Evolutionary conservation across 2,888 invertebrate genomes (phyloP).

Genomic region (Drosophila acutilabella): DNA sequence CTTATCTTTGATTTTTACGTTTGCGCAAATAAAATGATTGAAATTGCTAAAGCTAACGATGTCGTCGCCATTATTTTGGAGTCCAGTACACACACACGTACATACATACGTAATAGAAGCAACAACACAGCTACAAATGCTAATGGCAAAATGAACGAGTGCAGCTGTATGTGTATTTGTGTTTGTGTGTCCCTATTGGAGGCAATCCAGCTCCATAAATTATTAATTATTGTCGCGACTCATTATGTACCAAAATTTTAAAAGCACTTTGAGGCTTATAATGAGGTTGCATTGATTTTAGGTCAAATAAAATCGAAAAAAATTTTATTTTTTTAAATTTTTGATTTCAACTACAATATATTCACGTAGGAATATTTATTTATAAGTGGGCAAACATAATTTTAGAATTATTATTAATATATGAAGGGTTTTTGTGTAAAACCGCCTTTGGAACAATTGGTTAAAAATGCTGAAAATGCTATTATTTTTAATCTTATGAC

Average conservation of each 20-base stretch:
- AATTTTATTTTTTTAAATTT: too few relatives aligned
- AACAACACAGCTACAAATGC: slow-evolving; percentile 12
- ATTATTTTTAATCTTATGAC: too few relatives aligned
- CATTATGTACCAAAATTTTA: slow-evolving; percentile 9
- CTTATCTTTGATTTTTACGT: slow-evolving; percentile 28
- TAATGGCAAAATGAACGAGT: slow-evolving; percentile 15
- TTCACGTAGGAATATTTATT: too few relatives aligned
- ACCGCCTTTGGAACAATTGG: too few relatives aligned
- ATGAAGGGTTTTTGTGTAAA: too few relatives aligned
- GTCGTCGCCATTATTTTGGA: slow-evolving; percentile 25
- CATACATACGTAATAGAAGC: background rate
- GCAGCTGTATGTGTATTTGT: background rate
- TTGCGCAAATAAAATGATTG: slow-evolving; percentile 40
- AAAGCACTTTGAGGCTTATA: slow-evolving; percentile 19
- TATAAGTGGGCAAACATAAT: too few relatives aligned
- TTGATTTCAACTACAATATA: too few relatives aligned
- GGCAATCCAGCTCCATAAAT: slow-evolving; percentile 15
- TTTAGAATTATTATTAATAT: too few relatives aligned
- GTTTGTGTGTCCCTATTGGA: background rate
- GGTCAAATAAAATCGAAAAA: too few relatives aligned
- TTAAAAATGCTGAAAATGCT: too few relatives aligned
- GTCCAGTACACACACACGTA: slow-evolving; percentile 4
- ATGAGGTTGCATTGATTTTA: slow-evolving; percentile 19
- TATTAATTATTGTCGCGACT: slow-evolving; percentile 22
- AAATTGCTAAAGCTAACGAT: slow-evolving; percentile 24